These are phyloP conservation scores for Drosophila mercatorum DNA, from an alignment of 2,888 invertebrate species.

Conservation along the genomic window DNA sequence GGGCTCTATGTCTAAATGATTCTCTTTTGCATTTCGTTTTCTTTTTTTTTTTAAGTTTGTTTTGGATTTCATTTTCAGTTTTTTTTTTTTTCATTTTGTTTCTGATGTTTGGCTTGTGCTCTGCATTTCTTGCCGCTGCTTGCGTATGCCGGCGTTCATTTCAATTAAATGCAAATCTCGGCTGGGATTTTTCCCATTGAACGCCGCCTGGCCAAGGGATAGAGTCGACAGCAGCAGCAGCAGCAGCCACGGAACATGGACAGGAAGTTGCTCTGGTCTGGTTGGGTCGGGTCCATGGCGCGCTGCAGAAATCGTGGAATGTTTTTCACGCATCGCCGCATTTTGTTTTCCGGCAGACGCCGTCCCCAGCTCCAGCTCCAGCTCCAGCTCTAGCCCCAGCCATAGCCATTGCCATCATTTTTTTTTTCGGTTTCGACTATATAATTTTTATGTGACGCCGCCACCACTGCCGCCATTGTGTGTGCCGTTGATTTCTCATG, in stretches of 20 bases:
- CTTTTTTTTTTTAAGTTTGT: background rate
- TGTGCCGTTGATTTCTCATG: constrained; percentile 27
- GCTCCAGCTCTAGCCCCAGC: background rate
- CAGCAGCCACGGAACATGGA: constrained; percentile 5
- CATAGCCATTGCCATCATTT: background rate
- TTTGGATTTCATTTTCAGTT: constrained; percentile 6
- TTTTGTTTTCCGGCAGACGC: constrained; percentile 69
- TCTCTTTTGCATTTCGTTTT: constrained; percentile 12
- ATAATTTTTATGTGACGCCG: constrained; percentile 49
- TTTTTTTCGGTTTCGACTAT: constrained; percentile 21
- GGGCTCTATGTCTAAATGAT: constrained; percentile 54
- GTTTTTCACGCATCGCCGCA: constrained; percentile 77
- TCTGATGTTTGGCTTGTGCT: constrained; percentile 54
- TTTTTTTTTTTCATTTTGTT: constrained; percentile 9
- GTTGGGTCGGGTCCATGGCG: constrained; percentile 20
- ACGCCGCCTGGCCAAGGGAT: constrained; percentile 31
- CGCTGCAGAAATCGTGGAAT: constrained; percentile 68
- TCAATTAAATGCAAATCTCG: constrained; percentile 78
- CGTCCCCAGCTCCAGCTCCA: constrained; percentile 1
- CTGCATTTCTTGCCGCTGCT: constrained; percentile 34
- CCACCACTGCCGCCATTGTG: constrained; percentile 22
- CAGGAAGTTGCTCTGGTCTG: constrained; percentile 28
- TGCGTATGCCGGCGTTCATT: constrained; percentile 59
- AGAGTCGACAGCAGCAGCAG: constrained; percentile 2
- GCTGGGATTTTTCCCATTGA: constrained; percentile 57